Evolutionary conservation across 2,888 invertebrate genomes (phyloP).

Genomic region (Drosophila nigricruria): DNA sequence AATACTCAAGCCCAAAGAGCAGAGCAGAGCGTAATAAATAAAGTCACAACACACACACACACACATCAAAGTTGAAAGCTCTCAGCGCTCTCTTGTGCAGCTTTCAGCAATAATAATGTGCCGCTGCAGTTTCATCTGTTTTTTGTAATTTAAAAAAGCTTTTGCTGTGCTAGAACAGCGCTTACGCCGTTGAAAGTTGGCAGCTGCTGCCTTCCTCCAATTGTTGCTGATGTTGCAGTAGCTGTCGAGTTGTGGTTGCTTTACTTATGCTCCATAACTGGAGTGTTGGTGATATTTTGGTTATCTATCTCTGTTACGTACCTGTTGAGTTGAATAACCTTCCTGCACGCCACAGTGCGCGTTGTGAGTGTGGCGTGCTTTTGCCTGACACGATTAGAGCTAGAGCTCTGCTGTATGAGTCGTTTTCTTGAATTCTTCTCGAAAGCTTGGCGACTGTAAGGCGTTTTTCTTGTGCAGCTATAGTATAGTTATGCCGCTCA

Average conservation of each 20-base stretch:
- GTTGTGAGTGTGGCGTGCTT: slow-evolving; percentile 36
- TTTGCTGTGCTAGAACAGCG: slow-evolving; percentile 55
- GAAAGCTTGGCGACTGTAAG: slow-evolving; percentile 35
- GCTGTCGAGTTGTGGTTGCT: neutral
- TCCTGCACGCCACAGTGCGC: slow-evolving; percentile 24
- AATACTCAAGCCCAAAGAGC: slow-evolving; percentile 19
- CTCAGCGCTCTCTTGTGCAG: slow-evolving; percentile 39
- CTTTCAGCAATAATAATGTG: slow-evolving; percentile 41
- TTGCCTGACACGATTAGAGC: slow-evolving; percentile 51
- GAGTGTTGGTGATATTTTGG: slow-evolving; percentile 7
- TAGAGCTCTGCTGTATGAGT: slow-evolving; percentile 27
- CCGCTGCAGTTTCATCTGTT: slow-evolving; percentile 50
- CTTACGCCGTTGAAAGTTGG: slow-evolving; percentile 43
- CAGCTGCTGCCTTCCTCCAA: slow-evolving; percentile 10
- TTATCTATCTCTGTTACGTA: slow-evolving; percentile 28
- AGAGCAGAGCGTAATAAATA: slow-evolving; percentile 12
- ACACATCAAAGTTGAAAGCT: slow-evolving; percentile 49
- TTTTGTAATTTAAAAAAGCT: slow-evolving; percentile 39
- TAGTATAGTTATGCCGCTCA: neutral
- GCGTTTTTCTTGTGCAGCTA: slow-evolving; percentile 11
- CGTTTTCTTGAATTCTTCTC: slow-evolving; percentile 31
- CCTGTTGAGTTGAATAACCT: slow-evolving; percentile 59
- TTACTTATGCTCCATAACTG: slow-evolving; percentile 1
- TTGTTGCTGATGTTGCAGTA: slow-evolving; percentile 50
- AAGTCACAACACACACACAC: neutral